Conservation (phyloP, 2,888 invertebrate genomes). For the Pinctada fucata region DNA sequence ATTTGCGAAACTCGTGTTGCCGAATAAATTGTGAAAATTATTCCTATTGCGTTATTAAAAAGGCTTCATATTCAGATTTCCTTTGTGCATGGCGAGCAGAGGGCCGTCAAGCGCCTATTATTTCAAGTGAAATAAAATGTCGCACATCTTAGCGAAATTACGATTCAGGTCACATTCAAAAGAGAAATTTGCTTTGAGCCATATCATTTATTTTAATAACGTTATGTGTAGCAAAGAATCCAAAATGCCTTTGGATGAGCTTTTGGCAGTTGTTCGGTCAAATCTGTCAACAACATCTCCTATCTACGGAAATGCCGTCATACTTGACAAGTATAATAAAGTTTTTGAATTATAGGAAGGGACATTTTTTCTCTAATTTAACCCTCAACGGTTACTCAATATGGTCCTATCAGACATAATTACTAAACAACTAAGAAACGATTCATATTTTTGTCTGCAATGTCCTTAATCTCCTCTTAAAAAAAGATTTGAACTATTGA, state of each 20-base stretch:
- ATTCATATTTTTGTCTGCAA: too few relatives aligned
- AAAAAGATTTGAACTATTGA: too few relatives aligned
- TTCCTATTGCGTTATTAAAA: not conserved
- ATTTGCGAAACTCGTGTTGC: not conserved
- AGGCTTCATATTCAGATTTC: slow-evolving; percentile 3
- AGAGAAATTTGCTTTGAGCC: not conserved
- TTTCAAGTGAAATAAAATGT: slow-evolving; percentile 3
- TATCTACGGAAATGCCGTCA: too few relatives aligned
- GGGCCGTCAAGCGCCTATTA: not conserved
- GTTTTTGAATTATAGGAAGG: too few relatives aligned
- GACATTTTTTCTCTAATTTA: too few relatives aligned
- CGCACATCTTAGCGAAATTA: not conserved
- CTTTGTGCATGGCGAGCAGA: not conserved
- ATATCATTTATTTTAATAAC: not conserved
- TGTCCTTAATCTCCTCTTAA: too few relatives aligned
- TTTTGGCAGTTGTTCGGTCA: not conserved
- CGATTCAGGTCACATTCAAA: not conserved
- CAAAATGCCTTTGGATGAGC: too few relatives aligned
- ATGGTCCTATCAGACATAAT: too few relatives aligned
- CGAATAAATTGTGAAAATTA: slow-evolving; percentile 10
- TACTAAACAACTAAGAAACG: too few relatives aligned
- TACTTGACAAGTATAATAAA: too few relatives aligned
- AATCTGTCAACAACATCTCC: not conserved
- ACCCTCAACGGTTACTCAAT: too few relatives aligned
- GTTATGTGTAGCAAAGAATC: not conserved